A percentile compares a stretch with the other conserved stretches of the same genome.
phyloP scores from a whole-genome alignment of 2,113 vertebrate genomes.

The Petroica traversi region DNA sequence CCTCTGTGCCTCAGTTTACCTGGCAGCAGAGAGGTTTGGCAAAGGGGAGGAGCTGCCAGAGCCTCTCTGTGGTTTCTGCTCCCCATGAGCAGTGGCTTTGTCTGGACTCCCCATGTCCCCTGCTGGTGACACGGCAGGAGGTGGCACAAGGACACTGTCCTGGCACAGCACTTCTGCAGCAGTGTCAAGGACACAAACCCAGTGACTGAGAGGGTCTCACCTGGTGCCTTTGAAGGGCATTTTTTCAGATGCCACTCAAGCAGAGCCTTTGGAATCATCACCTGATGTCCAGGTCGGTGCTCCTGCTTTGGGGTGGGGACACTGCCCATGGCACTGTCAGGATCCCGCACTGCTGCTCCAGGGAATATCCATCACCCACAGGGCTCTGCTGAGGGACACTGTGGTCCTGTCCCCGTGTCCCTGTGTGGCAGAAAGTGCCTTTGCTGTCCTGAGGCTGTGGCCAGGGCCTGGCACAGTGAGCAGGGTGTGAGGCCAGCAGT shows the following conservation, averaged over 20 bases:
- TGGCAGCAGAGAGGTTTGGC: fast-evolving
- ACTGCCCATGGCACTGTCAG: neutral
- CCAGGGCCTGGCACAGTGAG: neutral
- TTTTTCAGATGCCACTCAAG: neutral
- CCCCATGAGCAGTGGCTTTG: neutral
- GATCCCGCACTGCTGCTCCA: neutral
- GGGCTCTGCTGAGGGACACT: neutral
- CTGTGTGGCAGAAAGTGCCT: neutral
- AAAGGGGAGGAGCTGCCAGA: neutral
- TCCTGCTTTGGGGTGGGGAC: neutral
- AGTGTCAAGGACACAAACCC: neutral
- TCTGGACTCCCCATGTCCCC: neutral
- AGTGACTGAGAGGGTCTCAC: neutral
- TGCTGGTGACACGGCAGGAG: fast-evolving
- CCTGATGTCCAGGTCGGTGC: neutral
- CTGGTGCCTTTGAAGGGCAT: neutral
- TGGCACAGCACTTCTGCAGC: neutral
- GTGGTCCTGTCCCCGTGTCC: neutral
- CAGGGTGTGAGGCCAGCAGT: neutral
- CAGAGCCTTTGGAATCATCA: neutral
- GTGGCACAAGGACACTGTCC: neutral
- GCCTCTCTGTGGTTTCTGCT: neutral
- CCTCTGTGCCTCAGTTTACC: neutral
- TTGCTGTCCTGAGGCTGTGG: neutral
- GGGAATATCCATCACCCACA: neutral